phyloP scores from a whole-genome alignment of 2,797 vertebrate species.

The Thunnus albacares region DNA sequence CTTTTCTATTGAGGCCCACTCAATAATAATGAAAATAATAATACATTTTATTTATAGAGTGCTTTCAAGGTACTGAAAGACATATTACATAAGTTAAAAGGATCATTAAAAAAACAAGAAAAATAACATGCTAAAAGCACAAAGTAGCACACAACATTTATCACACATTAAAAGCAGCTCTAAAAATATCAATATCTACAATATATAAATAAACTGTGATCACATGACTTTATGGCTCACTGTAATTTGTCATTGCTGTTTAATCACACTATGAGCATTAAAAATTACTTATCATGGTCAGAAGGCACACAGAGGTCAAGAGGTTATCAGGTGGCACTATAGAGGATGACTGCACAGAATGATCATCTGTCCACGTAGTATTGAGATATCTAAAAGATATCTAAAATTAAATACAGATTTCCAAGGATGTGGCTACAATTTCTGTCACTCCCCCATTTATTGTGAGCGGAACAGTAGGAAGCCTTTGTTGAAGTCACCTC shows the following conservation, averaged over 20 bases:
- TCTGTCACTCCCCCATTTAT: neutral
- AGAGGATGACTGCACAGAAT: neutral
- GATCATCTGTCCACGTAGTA: neutral
- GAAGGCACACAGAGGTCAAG: neutral
- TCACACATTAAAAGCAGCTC: too few relatives aligned
- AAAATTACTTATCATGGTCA: neutral
- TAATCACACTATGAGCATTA: neutral
- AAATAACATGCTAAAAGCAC: too few relatives aligned
- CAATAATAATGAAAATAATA: neutral
- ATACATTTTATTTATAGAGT: too few relatives aligned
- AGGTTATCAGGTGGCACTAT: neutral
- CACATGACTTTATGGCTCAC: slow-evolving; percentile 9
- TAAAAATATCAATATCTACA: neutral
- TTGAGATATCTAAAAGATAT: slow-evolving; percentile 17
- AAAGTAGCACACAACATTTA: too few relatives aligned
- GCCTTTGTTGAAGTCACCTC: slow-evolving; percentile 11
- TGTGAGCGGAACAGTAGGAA: neutral
- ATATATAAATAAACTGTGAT: slow-evolving; percentile 1
- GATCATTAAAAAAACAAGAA: too few relatives aligned
- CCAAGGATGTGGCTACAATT: too few relatives aligned
- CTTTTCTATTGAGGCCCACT: neutral
- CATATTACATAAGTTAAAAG: too few relatives aligned
- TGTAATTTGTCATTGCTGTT: slow-evolving; percentile 10
- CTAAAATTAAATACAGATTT: neutral
- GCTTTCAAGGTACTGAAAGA: too few relatives aligned